phyloP scores from a whole-genome alignment of 2,113 vertebrate species.

The Podiceps cristatus region DNA sequence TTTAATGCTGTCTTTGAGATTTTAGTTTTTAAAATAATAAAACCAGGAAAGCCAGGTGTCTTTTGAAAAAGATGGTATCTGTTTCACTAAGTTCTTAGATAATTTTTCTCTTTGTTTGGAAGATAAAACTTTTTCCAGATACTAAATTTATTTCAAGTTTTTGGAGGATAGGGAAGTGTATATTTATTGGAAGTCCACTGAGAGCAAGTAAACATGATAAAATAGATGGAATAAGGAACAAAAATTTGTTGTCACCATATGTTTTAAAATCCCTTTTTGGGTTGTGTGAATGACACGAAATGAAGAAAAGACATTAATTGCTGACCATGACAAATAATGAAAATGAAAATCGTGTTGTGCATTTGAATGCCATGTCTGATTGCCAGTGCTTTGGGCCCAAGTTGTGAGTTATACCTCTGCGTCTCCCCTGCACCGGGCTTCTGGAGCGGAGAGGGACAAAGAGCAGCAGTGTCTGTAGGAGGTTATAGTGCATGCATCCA shows the following conservation, averaged over 20 bases:
- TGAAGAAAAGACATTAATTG: background rate
- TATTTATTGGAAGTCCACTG: background rate
- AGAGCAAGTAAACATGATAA: background rate
- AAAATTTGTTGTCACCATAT: rapidly evolving
- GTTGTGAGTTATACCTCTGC: background rate
- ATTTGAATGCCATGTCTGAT: background rate
- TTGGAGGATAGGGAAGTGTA: background rate
- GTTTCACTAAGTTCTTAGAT: background rate
- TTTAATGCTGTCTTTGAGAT: background rate
- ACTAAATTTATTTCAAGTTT: background rate
- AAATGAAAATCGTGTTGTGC: background rate
- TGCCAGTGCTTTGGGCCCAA: background rate
- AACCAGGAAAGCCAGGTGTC: background rate
- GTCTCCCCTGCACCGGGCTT: background rate
- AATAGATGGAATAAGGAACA: background rate
- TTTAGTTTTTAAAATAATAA: background rate
- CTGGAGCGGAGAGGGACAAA: background rate
- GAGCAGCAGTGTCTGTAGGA: background rate
- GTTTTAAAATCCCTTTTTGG: background rate
- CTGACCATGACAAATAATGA: background rate
- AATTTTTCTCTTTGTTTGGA: background rate
- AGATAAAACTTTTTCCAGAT: background rate
- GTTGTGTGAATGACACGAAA: background rate
- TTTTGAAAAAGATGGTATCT: background rate
- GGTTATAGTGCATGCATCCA: background rate